Base-by-base conservation (phyloP, 2,888 invertebrate genomes). In the Hypomecis punctinalis region DNA sequence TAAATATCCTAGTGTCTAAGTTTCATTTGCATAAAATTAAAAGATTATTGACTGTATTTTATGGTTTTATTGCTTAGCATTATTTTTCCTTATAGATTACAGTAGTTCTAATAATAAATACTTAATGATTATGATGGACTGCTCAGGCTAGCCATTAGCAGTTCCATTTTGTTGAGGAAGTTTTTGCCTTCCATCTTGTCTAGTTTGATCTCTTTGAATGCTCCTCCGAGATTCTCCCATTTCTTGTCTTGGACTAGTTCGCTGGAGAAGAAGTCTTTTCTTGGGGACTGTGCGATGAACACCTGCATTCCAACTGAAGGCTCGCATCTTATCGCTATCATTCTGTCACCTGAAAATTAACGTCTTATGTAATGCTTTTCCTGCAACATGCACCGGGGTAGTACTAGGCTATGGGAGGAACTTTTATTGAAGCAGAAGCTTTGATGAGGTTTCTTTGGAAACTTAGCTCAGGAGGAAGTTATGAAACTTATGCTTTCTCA, bases 141-240 rank as follows among this genome's bases (percentile, higher is more conserved):
- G 68, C 96, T 96, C 10, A 97, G 91, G 77, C 96, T 96, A 61
- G 98, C 98, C 98, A 99, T 98, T 5, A 99, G 94, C 76, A 98
- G 94, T 91, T 99, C 99, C 96, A 99, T 97, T 94, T 99, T 99
- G 82, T 98, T 98, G 6, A 98, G 93, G 85, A 99, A 98, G 90
- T 98, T 99, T 81, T 97, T 97, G 56, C 99, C 99, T 85, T 99
- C 98, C 95, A 99, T 97, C 88, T 97, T 98, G 71, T 98, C 98
- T 85, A 98, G 95, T 76, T 97, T 95, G 42, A 95, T 97, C 92
- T 98, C 97, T 82, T 97, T 96, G 87, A 98, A 98, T 54, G 97
- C 96, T 35, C 98, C 98, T n/a, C 98, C 97, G 0, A 98, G 94
- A 86, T 98, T 97, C 81, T 98, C 97, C 98, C 98, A 99, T 84